phyloP scores from a whole-genome alignment of 2,113 vertebrate genomes.

The Lamprologus callipterus region DNA sequence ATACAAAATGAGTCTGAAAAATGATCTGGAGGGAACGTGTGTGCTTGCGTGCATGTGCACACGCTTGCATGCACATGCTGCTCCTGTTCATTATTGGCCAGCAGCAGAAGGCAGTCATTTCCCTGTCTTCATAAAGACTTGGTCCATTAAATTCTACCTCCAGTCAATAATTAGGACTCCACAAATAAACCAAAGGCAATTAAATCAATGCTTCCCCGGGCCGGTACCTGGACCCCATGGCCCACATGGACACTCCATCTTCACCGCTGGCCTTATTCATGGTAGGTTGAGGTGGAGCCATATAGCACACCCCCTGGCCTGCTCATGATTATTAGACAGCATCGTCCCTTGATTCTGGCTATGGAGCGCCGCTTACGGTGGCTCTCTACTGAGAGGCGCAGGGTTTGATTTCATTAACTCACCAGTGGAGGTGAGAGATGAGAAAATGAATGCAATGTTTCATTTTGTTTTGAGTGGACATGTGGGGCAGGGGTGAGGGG shows the following conservation, averaged over 20 bases:
- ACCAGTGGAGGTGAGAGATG: conserved; percentile 39
- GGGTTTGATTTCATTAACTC: conserved; percentile 65
- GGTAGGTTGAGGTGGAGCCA: conserved; percentile 56
- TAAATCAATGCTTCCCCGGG: conserved; percentile 91
- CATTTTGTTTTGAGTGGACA: conserved; percentile 58
- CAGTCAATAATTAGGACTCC: conserved; percentile 99
- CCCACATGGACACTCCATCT: conserved; percentile 89
- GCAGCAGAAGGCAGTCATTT: conserved; percentile 85
- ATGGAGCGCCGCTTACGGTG: conserved; percentile 47
- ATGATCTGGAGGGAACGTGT: conserved; percentile 80
- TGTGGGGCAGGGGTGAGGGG: conserved; percentile 20
- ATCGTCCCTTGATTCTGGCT: conserved; percentile 46
- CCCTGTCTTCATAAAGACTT: conserved; percentile 92
- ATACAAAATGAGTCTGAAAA: conserved; percentile 92
- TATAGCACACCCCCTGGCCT: conserved; percentile 56
- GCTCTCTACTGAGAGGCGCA: conserved; percentile 57
- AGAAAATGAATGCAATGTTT: conserved; percentile 63
- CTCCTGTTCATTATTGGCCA: conserved; percentile 84
- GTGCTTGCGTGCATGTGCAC: conserved; percentile 36
- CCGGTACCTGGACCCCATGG: conserved; percentile 80
- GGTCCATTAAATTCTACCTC: conserved; percentile 96
- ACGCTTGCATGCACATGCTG: conserved; percentile 26
- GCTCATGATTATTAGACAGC: conserved; percentile 62
- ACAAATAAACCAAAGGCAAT: conserved; percentile 99
- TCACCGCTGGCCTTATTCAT: conserved; percentile 80